Evolutionary conservation across 2,113 vertebrate species (phyloP).

Genomic region (Sturnira hondurensis): DNA sequence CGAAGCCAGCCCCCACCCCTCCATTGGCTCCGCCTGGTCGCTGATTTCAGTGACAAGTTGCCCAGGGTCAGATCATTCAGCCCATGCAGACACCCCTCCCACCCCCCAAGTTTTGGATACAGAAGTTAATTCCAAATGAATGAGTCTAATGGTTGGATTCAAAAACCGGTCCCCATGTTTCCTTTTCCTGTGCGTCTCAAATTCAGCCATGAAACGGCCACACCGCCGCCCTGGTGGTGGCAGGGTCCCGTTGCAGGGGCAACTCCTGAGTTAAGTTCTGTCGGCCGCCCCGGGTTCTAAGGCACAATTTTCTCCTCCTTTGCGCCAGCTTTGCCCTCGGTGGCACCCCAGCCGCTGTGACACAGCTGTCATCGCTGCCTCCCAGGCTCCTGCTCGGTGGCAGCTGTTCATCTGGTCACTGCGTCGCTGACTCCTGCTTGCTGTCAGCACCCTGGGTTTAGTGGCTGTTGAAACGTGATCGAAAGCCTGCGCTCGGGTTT

Average conservation of each 20-base stretch:
- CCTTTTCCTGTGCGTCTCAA: neutral
- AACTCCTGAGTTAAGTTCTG: neutral
- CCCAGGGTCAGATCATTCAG: neutral
- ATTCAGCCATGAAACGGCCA: neutral
- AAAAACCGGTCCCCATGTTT: neutral
- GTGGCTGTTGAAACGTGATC: neutral
- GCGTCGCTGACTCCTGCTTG: too few relatives aligned
- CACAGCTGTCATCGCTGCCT: rapidly evolving
- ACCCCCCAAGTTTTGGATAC: neutral
- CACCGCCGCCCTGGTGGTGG: neutral
- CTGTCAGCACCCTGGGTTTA: neutral
- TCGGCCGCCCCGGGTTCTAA: rapidly evolving
- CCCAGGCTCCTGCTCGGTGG: neutral
- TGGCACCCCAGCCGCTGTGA: neutral
- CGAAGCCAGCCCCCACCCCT: too few relatives aligned
- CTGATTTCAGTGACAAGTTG: neutral
- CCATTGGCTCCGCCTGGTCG: neutral
- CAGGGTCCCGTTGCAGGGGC: neutral
- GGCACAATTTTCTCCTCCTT: neutral
- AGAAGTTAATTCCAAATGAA: neutral
- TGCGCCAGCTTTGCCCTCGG: rapidly evolving
- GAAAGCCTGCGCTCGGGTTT: rapidly evolving
- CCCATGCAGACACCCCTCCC: neutral
- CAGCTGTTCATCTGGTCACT: neutral
- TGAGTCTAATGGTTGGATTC: neutral